Evolutionary conservation across 2,113 vertebrate species (phyloP).

Genomic region (Notarius quadriscutis): DNA sequence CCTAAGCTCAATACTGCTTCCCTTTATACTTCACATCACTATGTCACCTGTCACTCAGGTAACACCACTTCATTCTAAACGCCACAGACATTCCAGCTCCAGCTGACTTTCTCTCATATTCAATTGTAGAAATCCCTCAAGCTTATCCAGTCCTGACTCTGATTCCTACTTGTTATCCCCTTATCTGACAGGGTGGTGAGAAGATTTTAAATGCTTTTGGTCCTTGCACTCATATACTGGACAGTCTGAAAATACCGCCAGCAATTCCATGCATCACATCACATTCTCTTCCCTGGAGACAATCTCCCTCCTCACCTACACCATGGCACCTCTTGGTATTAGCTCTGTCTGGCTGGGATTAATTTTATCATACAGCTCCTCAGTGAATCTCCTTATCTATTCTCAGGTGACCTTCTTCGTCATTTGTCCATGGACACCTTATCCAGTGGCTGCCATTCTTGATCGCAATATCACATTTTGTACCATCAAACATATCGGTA

Average conservation of each 20-base stretch:
- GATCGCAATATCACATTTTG: neutral
- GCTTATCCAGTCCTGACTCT: slow-evolving; percentile 3
- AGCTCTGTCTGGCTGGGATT: neutral
- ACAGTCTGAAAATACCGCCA: neutral
- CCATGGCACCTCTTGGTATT: neutral
- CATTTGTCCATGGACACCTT: neutral
- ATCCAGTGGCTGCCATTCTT: neutral
- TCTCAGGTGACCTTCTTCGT: neutral
- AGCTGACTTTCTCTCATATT: neutral
- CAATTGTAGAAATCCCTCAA: neutral
- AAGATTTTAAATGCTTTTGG: neutral
- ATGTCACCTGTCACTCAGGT: slow-evolving; percentile 4
- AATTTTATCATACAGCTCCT: neutral
- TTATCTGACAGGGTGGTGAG: slow-evolving; percentile 13
- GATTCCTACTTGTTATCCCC: neutral
- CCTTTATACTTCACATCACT: neutral
- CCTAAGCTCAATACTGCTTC: neutral
- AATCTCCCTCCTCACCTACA: neutral
- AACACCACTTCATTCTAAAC: neutral
- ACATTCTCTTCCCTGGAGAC: neutral
- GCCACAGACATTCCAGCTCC: neutral
- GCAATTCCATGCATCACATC: slow-evolving; percentile 2
- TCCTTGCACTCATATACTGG: neutral
- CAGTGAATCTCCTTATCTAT: neutral
- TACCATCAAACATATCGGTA: neutral